Evolutionary conservation across 2,888 invertebrate genomes (phyloP).

Genomic region (Xanthia togata): DNA sequence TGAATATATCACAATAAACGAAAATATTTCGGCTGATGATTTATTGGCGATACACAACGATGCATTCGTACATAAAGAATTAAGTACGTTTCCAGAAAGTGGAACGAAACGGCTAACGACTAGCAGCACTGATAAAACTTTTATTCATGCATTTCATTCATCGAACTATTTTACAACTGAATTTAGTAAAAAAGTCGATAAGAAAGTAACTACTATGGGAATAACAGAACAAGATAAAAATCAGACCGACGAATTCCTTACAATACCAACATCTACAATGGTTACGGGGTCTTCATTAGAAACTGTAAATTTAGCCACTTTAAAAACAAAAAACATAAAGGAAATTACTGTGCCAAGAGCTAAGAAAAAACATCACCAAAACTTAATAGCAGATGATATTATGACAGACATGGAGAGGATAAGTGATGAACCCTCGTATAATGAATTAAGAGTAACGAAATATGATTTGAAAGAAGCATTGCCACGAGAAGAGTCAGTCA

Average conservation of each 20-base stretch:
- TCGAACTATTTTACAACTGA: slow-evolving; percentile 5
- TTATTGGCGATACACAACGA: neutral
- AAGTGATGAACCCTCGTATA: neutral
- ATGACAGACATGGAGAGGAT: neutral
- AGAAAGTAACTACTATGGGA: neutral
- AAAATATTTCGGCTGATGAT: neutral
- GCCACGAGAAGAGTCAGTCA: no score
- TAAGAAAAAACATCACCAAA: neutral
- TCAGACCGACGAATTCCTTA: neutral
- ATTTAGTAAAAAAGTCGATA: neutral
- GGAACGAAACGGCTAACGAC: neutral
- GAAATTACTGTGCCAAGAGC: neutral
- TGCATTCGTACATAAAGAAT: neutral
- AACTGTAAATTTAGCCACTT: neutral
- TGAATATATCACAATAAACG: neutral
- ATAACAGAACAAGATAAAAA: neutral
- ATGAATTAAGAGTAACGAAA: neutral
- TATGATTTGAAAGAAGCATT: neutral
- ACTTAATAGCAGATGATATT: neutral
- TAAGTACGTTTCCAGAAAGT: neutral
- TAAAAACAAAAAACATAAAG: slow-evolving; percentile 1
- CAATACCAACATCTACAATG: neutral
- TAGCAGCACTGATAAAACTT: neutral
- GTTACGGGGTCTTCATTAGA: neutral
- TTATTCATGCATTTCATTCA: neutral